Evolutionary conservation across 2,797 vertebrate genomes (phyloP), one percentile per base, ranked within the genome.

Genomic region (Chelon labrosus): DNA sequence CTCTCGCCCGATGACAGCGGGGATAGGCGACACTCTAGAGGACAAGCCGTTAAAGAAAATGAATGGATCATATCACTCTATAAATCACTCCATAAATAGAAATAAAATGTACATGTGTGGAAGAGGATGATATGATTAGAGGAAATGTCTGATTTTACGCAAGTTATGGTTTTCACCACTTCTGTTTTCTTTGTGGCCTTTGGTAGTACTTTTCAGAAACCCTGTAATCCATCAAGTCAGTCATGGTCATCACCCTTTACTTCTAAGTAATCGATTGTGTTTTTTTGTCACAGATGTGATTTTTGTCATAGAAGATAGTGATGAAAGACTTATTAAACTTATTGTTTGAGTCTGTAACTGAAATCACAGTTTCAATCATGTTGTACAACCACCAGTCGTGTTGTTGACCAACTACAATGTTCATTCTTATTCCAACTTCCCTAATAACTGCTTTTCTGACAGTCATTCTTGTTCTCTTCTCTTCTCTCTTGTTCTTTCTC

Each of bases 101-200:
- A 35, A 35, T 7, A 8, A 35, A 35, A 35, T 49, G 42, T 58
- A 51, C 2, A 56, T 7, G 11, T 25, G 13, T 7, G 39, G 27
- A 61, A 75, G 41, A 59, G n/a, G 44, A 44, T 2, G 10, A 1
- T 50, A 11, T 31, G n/a, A 58, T 10, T 6, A 0, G 0, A 55
- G 47, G 35, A 38, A 39, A 12, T 65, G 60, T 64, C 44, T 35
- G 16, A 22, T 62, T 68, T 73, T 58, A 41, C 39, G 12, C 7
- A 60, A 37, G 19, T 69, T 81, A 54, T 71, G 58, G 49, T 77
- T 73, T 58, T 51, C 22, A 39, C 10, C 10, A 41, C 14, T 37
- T 22, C 13, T 27, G 10, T 37, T 69, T 56, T 35, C 10, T 44
- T 20, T 41, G 11, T 46, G 20, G 1, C 4, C 38, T 58, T 47